Conservation (phyloP, 35 echinoderm and acorn worm genomes). For the Holothuria glaberrima region DNA sequence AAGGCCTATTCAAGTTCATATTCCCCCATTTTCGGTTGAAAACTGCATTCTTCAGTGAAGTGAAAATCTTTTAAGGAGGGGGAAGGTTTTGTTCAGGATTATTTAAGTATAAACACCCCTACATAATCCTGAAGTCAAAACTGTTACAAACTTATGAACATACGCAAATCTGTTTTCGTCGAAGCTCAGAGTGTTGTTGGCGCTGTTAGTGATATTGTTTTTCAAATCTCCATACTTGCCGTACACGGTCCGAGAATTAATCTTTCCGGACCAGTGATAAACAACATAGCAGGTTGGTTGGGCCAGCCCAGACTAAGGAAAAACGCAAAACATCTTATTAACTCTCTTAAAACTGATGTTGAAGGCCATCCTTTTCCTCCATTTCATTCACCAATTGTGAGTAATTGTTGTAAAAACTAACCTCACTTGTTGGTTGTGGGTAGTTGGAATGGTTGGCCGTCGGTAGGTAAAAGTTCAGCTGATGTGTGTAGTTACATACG, state of each 20-base stretch:
- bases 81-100: too few species aligned
- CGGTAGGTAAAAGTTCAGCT: conserved; percentile 20
- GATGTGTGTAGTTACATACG: conserved; percentile 9
- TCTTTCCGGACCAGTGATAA: conserved; percentile 14
- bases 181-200: background rate
- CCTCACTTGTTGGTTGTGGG: background rate
- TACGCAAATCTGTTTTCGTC: background rate
- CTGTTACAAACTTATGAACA: conserved; percentile 7
- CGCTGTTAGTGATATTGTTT: conserved; percentile 18
- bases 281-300: background rate
- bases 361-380: too few species aligned
- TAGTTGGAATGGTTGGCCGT: background rate
- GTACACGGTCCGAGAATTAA: background rate
- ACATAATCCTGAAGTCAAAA: too few species aligned
- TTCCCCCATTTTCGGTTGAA: too few species aligned
- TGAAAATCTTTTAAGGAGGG: too few species aligned
- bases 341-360: too few species aligned
- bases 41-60: too few species aligned
- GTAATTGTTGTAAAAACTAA: too few species aligned
- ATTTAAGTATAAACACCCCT: too few species aligned
- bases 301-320: background rate
- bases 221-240: background rate
- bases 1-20: too few species aligned
- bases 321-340: background rate
- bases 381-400: too few species aligned